phyloP scores from a whole-genome alignment of 2,113 vertebrate species.

The Mobula hypostoma region DNA sequence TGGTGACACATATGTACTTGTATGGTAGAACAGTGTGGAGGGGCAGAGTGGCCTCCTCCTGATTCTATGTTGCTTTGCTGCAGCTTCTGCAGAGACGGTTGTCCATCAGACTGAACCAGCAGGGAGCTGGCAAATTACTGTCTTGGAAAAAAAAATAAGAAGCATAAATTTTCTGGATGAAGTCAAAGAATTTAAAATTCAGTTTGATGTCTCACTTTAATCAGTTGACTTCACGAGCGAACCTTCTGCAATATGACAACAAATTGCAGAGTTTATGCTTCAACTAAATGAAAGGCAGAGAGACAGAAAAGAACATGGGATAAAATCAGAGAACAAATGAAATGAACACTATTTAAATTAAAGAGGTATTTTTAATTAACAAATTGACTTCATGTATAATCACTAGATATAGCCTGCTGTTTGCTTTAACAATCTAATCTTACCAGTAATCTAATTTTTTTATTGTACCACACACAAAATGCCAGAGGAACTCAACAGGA shows the following conservation, averaged over 20 bases:
- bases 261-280: background rate
- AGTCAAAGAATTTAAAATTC: conserved; percentile 12
- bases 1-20: too few species aligned
- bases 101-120: background rate
- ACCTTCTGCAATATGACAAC: background rate
- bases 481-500: too few species aligned
- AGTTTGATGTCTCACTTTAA: background rate
- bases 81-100: too few species aligned
- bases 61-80: too few species aligned
- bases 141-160: background rate
- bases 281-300: background rate
- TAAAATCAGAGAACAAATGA: background rate
- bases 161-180: background rate
- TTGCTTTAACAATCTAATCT: conserved; percentile 8
- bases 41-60: too few species aligned
- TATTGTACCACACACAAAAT: too few species aligned
- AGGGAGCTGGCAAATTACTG: background rate
- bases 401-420: background rate
- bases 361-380: background rate
- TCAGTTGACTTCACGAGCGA: background rate
- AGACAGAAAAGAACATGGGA: background rate
- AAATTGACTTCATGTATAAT: background rate
- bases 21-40: too few species aligned
- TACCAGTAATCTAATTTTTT: too few species aligned
- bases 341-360: background rate